phyloP scores from a whole-genome alignment of 2,888 invertebrate genomes.

The Dione juno region DNA sequence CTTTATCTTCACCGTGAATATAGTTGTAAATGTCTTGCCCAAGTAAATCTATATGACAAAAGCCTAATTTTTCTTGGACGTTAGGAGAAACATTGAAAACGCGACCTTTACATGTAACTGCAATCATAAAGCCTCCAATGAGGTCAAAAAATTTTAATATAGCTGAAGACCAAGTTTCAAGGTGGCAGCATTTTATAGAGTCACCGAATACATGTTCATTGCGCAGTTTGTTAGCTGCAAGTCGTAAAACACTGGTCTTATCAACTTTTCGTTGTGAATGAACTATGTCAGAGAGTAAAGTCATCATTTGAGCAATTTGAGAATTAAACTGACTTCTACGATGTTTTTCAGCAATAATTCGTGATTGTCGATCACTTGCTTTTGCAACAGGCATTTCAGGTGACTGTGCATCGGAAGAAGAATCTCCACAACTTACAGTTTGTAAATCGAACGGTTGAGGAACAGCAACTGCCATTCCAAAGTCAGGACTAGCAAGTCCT shows the following conservation, averaged over 20 bases:
- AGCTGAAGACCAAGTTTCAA: slow-evolving; percentile 80
- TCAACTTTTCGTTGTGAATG: slow-evolving; percentile 93
- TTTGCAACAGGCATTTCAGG: slow-evolving; percentile 68
- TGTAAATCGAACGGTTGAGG: slow-evolving; percentile 60
- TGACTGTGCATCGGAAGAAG: slow-evolving; percentile 75
- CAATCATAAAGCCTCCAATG: slow-evolving; percentile 91
- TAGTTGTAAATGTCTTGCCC: slow-evolving; percentile 94
- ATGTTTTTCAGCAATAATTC: slow-evolving; percentile 95
- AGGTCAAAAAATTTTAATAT: slow-evolving; percentile 86
- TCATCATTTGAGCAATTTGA: slow-evolving; percentile 91
- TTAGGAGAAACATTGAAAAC: slow-evolving; percentile 93
- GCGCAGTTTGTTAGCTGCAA: slow-evolving; percentile 93
- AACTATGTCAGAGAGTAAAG: slow-evolving; percentile 92
- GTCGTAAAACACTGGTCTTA: slow-evolving; percentile 94
- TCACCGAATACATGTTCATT: slow-evolving; percentile 88
- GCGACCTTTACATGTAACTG: slow-evolving; percentile 91
- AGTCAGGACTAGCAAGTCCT: slow-evolving; percentile 57
- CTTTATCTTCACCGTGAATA: slow-evolving; percentile 92
- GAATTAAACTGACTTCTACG: slow-evolving; percentile 94
- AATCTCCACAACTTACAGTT: slow-evolving; percentile 65
- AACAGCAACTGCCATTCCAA: slow-evolving; percentile 61
- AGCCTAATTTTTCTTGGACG: slow-evolving; percentile 92
- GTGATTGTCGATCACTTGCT: slow-evolving; percentile 90
- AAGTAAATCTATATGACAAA: slow-evolving; percentile 93
- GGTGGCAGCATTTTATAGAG: slow-evolving; percentile 74